Base-by-base conservation (phyloP, 2,888 invertebrate genomes). In the Drosophila austrosaltans region DNA sequence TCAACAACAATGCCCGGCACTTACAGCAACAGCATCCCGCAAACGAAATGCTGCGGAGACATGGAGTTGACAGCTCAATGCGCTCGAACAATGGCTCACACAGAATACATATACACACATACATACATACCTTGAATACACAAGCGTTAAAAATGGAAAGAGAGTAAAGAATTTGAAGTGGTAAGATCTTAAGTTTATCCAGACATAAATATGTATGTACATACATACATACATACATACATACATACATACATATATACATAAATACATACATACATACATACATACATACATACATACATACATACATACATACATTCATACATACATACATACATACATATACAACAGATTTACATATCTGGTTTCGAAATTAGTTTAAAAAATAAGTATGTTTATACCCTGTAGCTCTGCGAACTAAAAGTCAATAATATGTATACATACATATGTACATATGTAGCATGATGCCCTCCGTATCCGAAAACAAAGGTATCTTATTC, bases 11-110 rank as follows among this genome's bases (percentile, higher is more conserved):
- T 69, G 76, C 86, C 66, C 73, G 80, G 58, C 75, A 77, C 60
- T 70, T 76, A 60, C 73, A 71, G 64, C 69, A 77, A 39, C 69
- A 79, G 48, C 69, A 74, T 22, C 66, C 83, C 87, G 89, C 88
- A 83, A 86, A 90, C 89, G 87, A 90, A 86, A 86, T 81, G 89
- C 76, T 84, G 89, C 87, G 82, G 87, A 90, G 90, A 90, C 86
- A 90, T 90, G 89, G 89, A 90, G 86, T 86, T 90, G 90, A 86
- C 90, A 90, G 90, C 90, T 90, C 91, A 91, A 90, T 90, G 91
- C 90, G 82, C 90, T 85, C 79, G 85, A 90, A 89, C 88, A 89
- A 87, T 89, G 89, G 89, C 88, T 78, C 86, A 72, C 72, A 66
- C 63, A 40, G 66, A 72, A 56, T 67, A 62, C 60, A 57, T 63